These are phyloP conservation scores for Glaucopsyche alexis DNA, from an alignment of 2,888 invertebrate genomes.

Conservation along the genomic window DNA sequence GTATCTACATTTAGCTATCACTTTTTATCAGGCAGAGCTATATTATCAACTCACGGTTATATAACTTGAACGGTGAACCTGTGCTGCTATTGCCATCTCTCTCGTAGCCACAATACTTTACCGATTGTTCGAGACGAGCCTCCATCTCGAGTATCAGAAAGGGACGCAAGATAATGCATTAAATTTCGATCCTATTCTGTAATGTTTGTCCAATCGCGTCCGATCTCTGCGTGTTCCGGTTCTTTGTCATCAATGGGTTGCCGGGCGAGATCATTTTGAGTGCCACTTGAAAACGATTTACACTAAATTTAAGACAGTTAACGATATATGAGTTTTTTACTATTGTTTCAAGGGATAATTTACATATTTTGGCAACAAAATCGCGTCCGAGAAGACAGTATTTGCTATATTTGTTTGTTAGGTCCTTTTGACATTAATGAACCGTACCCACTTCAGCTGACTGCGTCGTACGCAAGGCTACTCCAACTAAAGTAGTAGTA, in stretches of 20 bases:
- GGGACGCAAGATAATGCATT: constrained; percentile 65
- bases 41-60: constrained; percentile 73
- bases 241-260: constrained; percentile 87
- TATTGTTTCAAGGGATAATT: constrained; percentile 38
- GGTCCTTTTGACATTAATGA: constrained; percentile 68
- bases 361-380: constrained; percentile 38
- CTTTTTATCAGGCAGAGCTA: constrained; percentile 77
- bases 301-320: constrained; percentile 53
- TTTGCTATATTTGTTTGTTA: constrained; percentile 54
- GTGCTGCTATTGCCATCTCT: constrained; percentile 46
- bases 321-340: constrained; percentile 41
- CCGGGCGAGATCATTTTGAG: constrained; percentile 81
- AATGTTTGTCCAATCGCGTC: constrained; percentile 81
- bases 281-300: constrained; percentile 60
- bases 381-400: constrained; percentile 46
- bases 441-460: constrained; percentile 77
- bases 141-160: constrained; percentile 43
- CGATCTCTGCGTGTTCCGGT: constrained; percentile 81
- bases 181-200: constrained; percentile 77
- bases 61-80: constrained; percentile 62
- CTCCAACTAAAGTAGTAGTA: constrained; percentile 72
- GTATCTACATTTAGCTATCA: constrained; percentile 58
- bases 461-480: constrained; percentile 78
- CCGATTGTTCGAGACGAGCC: constrained; percentile 38
- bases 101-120: constrained; percentile 33